Evolutionary conservation across 2,888 invertebrate genomes (phyloP).

Genomic region (Leptothorax acervorum): DNA sequence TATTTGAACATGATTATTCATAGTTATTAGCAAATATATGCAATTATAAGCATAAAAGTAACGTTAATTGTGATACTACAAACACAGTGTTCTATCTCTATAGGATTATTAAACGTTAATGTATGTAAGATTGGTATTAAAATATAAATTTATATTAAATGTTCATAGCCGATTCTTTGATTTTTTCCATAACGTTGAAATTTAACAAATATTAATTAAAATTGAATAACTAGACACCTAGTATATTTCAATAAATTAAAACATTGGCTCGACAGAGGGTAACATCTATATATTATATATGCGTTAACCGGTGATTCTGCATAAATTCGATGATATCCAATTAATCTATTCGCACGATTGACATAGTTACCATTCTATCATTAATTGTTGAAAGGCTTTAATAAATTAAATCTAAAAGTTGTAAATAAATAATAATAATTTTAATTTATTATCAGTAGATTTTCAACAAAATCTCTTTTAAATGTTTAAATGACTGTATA

Average conservation of each 20-base stretch:
- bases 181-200: neutral
- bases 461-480: slow-evolving; percentile 1
- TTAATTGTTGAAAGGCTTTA: neutral
- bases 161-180: neutral
- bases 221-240: neutral
- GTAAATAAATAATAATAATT: slow-evolving; percentile 16
- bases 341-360: slow-evolving; percentile 22
- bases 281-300: slow-evolving; percentile 42
- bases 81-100: neutral
- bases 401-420: neutral
- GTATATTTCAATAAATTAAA: slow-evolving; percentile 23
- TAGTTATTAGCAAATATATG: neutral
- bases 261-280: neutral
- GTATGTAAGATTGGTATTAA: neutral
- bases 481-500: neutral
- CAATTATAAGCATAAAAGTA: neutral
- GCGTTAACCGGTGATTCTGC: slow-evolving; percentile 3
- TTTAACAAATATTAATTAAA: slow-evolving; percentile 7
- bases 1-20: neutral
- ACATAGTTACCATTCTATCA: slow-evolving; percentile 13
- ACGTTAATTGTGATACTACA: neutral
- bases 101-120: neutral
- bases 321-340: slow-evolving; percentile 12
- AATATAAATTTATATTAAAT: neutral
- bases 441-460: neutral